Base-by-base conservation (phyloP, 1,140 invertebrate species). In the Cotesia glomerata region DNA sequence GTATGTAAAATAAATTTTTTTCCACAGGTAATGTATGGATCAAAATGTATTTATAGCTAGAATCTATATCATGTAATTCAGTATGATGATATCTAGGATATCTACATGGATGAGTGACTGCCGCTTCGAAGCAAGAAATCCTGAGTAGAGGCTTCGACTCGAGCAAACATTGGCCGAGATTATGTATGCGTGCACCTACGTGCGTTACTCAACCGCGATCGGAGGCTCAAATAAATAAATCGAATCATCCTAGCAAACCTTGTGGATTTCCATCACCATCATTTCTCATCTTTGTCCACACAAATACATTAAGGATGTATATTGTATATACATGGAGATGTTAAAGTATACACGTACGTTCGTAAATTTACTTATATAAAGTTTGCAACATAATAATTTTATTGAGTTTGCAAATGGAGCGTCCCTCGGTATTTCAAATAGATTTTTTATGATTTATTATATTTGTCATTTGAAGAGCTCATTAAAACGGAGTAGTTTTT, bases 221-320 rank as follows among this genome's bases (percentile, higher is more conserved):
- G 52, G 58, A 51, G 66, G 67, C 74, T 72, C 75, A 72, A 75
- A 76, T 76, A 76, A 78, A 78, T 76, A 76, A 76, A 78, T 78
- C 72, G 73, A 78, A 76, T 76, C 73, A 69, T 52, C 69, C 56
- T 9, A 36, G 67, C 54, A 58, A 66, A 68, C n/a, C 14, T 35
- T 54, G 45, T 14, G 18, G 56, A 35, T 61, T 39, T 68, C 61
- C 66, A 51, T 72, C 34, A 69, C n/a, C 51, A 18, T 18, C 32
- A 34, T 35, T 51, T 68, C 54, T 68, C 56, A 26, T 26, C 56
- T 26, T 18, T 4, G 26, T 58, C 56, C 9, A 58, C 18, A 16
- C 9, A 58, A 9, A 58, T 54, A 16, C 9, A 16, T 58, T 5
- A 5, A 26, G 45, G 16, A 13, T 65, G 36, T 36, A 5, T 51